phyloP scores from a whole-genome alignment of 1,140 invertebrate species.

The Zaprionus africanus region DNA sequence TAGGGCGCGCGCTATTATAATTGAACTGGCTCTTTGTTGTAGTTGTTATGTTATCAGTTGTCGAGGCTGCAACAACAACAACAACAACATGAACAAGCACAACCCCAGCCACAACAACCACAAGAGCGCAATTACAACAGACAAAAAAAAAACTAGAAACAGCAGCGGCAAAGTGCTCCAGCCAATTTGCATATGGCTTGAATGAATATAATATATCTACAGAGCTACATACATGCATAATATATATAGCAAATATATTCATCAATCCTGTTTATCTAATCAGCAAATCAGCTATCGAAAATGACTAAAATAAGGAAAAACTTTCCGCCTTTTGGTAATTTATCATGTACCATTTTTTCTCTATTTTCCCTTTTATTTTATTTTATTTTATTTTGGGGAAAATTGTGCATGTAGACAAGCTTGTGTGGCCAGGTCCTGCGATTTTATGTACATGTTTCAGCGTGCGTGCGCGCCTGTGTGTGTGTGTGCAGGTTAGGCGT shows the following conservation, averaged over 20 bases:
- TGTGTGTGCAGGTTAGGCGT: slow-evolving; percentile 52
- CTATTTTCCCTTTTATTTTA: background rate
- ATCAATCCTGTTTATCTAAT: slow-evolving; percentile 69
- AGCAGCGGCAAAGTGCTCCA: slow-evolving; percentile 48
- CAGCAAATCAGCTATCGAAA: slow-evolving; percentile 49
- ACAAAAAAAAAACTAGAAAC: slow-evolving; percentile 32
- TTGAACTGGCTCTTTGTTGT: slow-evolving; percentile 53
- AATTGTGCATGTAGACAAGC: slow-evolving; percentile 26
- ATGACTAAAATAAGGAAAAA: slow-evolving; percentile 24
- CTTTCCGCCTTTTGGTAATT: slow-evolving; percentile 34
- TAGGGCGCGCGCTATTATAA: slow-evolving; percentile 52
- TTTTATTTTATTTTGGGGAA: slow-evolving; percentile 13
- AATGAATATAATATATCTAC: slow-evolving; percentile 40
- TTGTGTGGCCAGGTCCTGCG: slow-evolving; percentile 44
- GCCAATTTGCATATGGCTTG: slow-evolving; percentile 76
- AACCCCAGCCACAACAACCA: slow-evolving; percentile 37
- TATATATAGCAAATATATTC: slow-evolving; percentile 44
- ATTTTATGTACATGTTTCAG: slow-evolving; percentile 29
- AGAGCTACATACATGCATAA: slow-evolving; percentile 14
- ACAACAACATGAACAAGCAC: slow-evolving; percentile 29
- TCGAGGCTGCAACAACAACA: slow-evolving; percentile 37
- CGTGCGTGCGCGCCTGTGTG: background rate
- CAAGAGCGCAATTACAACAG: slow-evolving; percentile 36
- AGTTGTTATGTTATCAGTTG: slow-evolving; percentile 62
- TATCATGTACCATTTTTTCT: slow-evolving; percentile 19